phyloP scores from a whole-genome alignment of 2,888 invertebrate species.

The Andrena bicolor region DNA sequence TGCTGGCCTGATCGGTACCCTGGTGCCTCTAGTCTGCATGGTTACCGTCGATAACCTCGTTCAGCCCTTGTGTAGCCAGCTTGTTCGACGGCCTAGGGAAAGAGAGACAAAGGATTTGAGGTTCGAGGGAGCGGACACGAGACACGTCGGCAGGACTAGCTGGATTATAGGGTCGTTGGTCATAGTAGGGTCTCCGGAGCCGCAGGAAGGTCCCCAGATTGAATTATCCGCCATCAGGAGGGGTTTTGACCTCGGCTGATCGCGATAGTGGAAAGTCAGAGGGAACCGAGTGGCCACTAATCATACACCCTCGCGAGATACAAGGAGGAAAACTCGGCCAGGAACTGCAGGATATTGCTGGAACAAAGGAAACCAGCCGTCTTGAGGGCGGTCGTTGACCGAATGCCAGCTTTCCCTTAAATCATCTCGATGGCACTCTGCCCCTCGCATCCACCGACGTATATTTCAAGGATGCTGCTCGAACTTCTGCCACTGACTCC shows the following conservation, averaged over 20 bases:
- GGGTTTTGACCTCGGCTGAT: conserved; percentile 72
- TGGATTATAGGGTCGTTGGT: conserved; percentile 70
- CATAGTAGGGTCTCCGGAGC: conserved; percentile 60
- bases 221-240: conserved; percentile 78
- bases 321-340: conserved; percentile 54
- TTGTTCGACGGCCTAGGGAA: conserved; percentile 47
- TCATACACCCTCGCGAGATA: conserved; percentile 66
- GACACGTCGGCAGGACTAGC: conserved; percentile 57
- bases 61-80: conserved; percentile 39
- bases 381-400: conserved; percentile 48
- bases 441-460: conserved; percentile 3
- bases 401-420: conserved; percentile 70
- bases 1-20: conserved; percentile 66
- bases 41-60: conserved; percentile 78
- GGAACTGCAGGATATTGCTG: conserved; percentile 67
- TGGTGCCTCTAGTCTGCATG: conserved; percentile 66
- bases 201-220: conserved; percentile 75
- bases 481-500: conserved; percentile 2
- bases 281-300: conserved; percentile 71
- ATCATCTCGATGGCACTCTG: conserved; percentile 69
- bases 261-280: conserved; percentile 68
- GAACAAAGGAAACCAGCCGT: conserved; percentile 70
- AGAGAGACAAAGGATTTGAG: conserved; percentile 65
- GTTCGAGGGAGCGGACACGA: conserved; percentile 46
- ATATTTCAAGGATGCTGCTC: conserved; percentile 41